Evolutionary conservation across 2,797 vertebrate genomes (phyloP), one percentile per base, ranked within the genome.

Genomic region (Tapirus indicus): DNA sequence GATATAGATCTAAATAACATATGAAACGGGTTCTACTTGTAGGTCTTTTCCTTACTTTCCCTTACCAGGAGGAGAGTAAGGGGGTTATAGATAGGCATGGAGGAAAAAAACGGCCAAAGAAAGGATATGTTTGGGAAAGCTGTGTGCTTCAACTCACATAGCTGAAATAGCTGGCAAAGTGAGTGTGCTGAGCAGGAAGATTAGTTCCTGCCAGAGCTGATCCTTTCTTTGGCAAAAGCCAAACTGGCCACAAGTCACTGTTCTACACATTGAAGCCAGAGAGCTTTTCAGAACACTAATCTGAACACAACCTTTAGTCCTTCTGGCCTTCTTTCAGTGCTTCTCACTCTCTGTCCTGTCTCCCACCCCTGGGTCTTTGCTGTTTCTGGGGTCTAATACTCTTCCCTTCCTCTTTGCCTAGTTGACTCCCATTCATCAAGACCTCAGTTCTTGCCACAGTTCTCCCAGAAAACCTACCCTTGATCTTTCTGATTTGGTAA

Each of bases 1-100:
- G 23, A 20, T 94, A 82, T 66, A 89, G 20, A 80, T 92, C 25
- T 74, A 89, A 82, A 35, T 66, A 68, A 75, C 62, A 38, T 60
- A 75, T 85, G 41, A 6, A 66, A 29, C 72, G 83, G 21, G 27
- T 94, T 97, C 44, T 90, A 83, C 35, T 93, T 92, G 10, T 88
- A 93, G 69, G 18, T 86, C 21, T 89, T 97, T 95, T 79, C 23
- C 54, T 77, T 88, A 29, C 66, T 44, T 82, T 96, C 69, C 32
- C 23, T 88, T 94, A 71, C 29, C 66, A 58, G 35, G 75, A 66
- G 35, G 32, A 64, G 11, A 74, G 47, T 77, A 66, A 71, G 44
- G 49, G 20, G 56, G 18, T 25, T 94, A 6, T 78, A 90, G 41
- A 87, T 44, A 58, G 29, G 12, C 23, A 23, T 49, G 82, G 20